Conservation (phyloP, 2,113 vertebrate species). For the Apteryx mantelli region DNA sequence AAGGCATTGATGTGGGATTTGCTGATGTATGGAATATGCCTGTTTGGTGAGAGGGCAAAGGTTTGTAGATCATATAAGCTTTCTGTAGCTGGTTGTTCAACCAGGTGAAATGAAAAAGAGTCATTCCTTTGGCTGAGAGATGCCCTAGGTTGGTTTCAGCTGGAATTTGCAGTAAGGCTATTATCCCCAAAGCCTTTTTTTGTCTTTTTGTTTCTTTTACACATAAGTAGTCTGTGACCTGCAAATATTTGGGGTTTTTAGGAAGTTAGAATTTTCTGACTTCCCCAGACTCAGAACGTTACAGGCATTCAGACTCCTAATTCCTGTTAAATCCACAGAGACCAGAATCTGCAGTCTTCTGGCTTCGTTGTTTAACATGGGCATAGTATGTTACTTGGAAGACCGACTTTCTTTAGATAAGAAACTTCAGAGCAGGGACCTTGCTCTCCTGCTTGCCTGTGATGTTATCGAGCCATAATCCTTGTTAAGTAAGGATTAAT, state of each 20-base stretch:
- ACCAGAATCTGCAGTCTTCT: not conserved
- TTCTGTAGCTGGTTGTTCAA: not conserved
- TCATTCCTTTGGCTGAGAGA: not conserved
- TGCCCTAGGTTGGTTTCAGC: not conserved
- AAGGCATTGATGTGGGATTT: not conserved
- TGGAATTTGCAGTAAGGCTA: not conserved
- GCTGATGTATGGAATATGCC: not conserved
- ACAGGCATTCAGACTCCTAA: not conserved
- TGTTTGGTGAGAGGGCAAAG: not conserved
- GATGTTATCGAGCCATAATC: slow-evolving; percentile 60
- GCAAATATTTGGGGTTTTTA: not conserved
- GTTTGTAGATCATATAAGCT: not conserved
- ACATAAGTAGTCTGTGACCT: not conserved
- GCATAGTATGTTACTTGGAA: not conserved
- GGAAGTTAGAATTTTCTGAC: not conserved
- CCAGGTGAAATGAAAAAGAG: not conserved
- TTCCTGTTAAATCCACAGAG: not conserved
- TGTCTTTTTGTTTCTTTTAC: not conserved
- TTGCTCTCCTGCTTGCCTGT: slow-evolving; percentile 14
- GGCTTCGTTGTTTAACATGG: not conserved
- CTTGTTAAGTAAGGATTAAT: slow-evolving; percentile 44
- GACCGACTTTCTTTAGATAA: slow-evolving; percentile 12
- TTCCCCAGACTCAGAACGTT: not conserved
- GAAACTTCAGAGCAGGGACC: slow-evolving; percentile 20
- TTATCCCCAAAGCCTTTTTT: not conserved